Base-by-base conservation (phyloP, 2,888 invertebrate species). In the Xestia rhomboidea region DNA sequence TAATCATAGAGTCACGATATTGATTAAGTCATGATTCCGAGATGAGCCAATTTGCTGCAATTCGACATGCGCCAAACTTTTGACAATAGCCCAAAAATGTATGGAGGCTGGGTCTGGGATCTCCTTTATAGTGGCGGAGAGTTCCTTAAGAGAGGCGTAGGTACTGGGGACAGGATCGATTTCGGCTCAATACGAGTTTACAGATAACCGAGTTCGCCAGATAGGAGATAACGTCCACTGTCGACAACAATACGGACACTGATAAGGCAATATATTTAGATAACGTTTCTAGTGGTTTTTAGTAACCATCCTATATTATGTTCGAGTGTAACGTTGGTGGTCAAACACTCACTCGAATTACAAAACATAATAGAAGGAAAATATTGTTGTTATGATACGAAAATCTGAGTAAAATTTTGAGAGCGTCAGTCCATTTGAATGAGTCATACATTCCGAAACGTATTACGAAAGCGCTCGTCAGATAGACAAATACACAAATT, bases 161-260 rank as follows among this genome's bases (percentile, higher is more conserved):
- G 69, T 62, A 67, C 46, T 70, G 27, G 57, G 27, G 63, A n/a
- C 66, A 68, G 84, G 77, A 89, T 89, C 87, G 89, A 89, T 87
- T 83, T 72, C 80, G 83, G 82, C 82, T 81, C 76, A 72, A 82
- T 81, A 80, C 71, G 54, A 81, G 76, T 82, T 77, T 71, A 82
- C 77, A 81, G 88, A 91, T 91, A 91, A 87, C 79, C 78, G 79
- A 87, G 90, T 90, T 89, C 75, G 85, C 86, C 77, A 85, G 77
- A 90, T 89, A 88, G 68, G 76, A 87, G 91, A 92, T 92, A 92
- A 92, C 82, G 86, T 85, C 83, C 82, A 84, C 97, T 97, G 95
- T 89, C 93, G 87, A 95, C 95, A 90, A 94, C 92, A 86, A 93
- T 92, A 91, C 91, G 80, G 83, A 85, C 85, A 83, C 85, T 84